Percentiles rank a stretch among this genome's conserved stretches.
phyloP scores from a whole-genome alignment of 92 coral and sea anemone species.

The Phenganax marumi region DNA sequence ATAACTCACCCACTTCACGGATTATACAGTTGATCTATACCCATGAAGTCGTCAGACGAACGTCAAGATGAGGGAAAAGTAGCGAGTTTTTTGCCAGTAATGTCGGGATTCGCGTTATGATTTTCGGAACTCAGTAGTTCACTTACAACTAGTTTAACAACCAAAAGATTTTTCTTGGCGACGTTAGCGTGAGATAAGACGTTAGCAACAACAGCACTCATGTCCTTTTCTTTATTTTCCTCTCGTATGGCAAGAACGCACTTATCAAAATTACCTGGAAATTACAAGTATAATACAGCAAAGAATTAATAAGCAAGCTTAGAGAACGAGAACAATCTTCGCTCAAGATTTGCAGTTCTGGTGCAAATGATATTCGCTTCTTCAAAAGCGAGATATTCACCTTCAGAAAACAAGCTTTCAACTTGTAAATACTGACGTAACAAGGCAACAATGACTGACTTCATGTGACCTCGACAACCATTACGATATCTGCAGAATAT shows the following conservation, averaged over 20 bases:
- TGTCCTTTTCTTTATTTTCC: slow-evolving; percentile 73
- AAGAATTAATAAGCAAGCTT: neutral
- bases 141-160: slow-evolving; percentile 82
- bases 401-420: slow-evolving; percentile 87
- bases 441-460: slow-evolving; percentile 83
- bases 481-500: slow-evolving; percentile 75
- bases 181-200: slow-evolving; percentile 86
- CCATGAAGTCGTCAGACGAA: neutral
- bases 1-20: neutral
- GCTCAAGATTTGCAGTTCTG: too few relatives aligned
- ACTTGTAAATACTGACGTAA: slow-evolving; percentile 82
- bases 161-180: slow-evolving; percentile 78
- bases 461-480: slow-evolving; percentile 95
- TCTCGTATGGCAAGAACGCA: slow-evolving; percentile 84
- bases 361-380: neutral
- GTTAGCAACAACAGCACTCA: slow-evolving; percentile 67
- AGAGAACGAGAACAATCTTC: neutral
- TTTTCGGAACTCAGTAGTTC: neutral
- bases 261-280: slow-evolving; percentile 92
- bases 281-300: neutral
- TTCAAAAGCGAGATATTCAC: slow-evolving; percentile 21
- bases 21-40: neutral
- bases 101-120: neutral
- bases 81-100: too few relatives aligned
- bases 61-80: neutral